phyloP scores from a whole-genome alignment of 2,797 vertebrate genomes.

The Scolopax rusticola region DNA sequence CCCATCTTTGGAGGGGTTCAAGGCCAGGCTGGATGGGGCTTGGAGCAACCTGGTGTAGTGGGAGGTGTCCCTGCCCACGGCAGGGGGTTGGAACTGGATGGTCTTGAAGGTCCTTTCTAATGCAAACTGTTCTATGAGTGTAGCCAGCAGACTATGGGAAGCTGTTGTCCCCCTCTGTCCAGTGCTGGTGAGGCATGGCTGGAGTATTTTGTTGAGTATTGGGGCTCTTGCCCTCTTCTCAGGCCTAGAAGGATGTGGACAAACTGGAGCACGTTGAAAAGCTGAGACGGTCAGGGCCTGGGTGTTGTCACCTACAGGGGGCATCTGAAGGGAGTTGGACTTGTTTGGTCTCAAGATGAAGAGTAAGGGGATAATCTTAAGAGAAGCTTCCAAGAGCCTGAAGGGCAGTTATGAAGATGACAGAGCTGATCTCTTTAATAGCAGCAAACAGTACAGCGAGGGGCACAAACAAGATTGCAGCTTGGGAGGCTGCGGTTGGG shows the following conservation, averaged over 20 bases:
- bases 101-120: too few species aligned
- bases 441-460: not conserved
- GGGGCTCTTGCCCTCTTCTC: not conserved
- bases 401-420: not conserved
- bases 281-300: not conserved
- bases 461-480: not conserved
- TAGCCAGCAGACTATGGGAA: not conserved
- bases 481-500: not conserved
- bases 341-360: not conserved
- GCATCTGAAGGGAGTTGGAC: not conserved
- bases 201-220: not conserved
- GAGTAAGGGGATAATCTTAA: not conserved
- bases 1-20: too few species aligned
- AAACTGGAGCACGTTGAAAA: not conserved
- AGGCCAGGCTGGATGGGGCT: too few species aligned
- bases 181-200: not conserved
- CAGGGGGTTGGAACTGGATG: too few species aligned
- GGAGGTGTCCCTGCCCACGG: too few species aligned
- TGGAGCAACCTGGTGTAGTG: too few species aligned
- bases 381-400: not conserved
- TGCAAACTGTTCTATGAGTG: too few species aligned
- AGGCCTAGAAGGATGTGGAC: not conserved
- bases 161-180: fast-evolving
- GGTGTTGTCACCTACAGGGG: not conserved
- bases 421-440: not conserved